Base-by-base conservation (phyloP, 23 tunicate species). In the Halocynthia aurantium region DNA sequence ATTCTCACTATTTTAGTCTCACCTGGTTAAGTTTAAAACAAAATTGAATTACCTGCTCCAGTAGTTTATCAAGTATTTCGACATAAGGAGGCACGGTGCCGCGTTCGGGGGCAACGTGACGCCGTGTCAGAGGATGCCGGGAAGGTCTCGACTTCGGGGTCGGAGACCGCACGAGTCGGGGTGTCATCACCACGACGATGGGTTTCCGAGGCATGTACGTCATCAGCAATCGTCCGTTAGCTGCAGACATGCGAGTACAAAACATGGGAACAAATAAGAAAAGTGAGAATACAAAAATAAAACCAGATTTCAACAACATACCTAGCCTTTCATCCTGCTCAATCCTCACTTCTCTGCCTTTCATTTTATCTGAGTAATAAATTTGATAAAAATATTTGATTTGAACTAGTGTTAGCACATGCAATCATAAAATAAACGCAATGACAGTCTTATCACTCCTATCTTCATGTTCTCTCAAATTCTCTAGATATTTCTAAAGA, bases 351-450 rank as follows among this genome's bases (percentile, higher is more conserved):
- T 83, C 87, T 13, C 95, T 62, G 21, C 95, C 95, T 68, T 83
- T 83, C 84, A 88, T 84, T 83, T 88, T 88, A 57, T 88, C 95
- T 88, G 71, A 66, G 72, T 67, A 55, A 61, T 44, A 67, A 15
- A 53, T 17, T 9, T 9, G 6, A 68, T 18, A 5, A 68, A 22
- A 68, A 68, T 21, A 68, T 68, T 15, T 13, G 15, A 58, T 58
- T n/a, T 58, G 63, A 15, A 0, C 44, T 31, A 31, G 44, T 4
- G 44, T 31, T 31, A 31, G 4, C 44, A 31, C 44, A 31, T 31
- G 1, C 4, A 31, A 31, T 31, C 44, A 31, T 31, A 31, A 31
- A 31, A 31, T 31, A 31, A 31, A 31, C 4, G 44, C 44, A 31
- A 4, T 4, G 44, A 31, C 4, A 31, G 44, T 31, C 44, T 31